Evolutionary conservation across 2,113 vertebrate genomes (phyloP).

Genomic region (Tympanuchus pallidicinctus): DNA sequence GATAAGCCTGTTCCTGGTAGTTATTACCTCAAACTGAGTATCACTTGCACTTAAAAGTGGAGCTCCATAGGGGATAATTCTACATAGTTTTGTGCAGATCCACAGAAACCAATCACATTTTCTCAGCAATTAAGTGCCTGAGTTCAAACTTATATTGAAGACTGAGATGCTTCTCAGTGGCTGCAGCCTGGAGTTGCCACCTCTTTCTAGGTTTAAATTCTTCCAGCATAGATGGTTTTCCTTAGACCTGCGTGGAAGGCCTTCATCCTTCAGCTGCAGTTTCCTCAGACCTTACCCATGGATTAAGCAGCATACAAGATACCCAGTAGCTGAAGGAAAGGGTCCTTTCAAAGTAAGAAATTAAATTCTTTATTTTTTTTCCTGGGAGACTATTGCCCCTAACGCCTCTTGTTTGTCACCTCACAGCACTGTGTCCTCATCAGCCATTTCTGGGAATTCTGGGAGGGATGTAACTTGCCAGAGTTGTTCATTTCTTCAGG

Average conservation of each 20-base stretch:
- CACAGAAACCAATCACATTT: background rate
- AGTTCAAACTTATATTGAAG: background rate
- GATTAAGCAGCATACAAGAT: background rate
- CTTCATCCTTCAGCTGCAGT: background rate
- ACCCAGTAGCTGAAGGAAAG: background rate
- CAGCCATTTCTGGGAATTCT: background rate
- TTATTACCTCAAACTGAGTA: background rate
- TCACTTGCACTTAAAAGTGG: background rate
- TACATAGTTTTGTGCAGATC: background rate
- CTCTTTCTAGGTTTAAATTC: background rate
- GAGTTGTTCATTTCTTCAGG: background rate
- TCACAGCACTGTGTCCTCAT: background rate
- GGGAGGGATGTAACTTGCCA: background rate
- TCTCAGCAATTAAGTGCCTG: rapidly evolving
- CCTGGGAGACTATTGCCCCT: background rate
- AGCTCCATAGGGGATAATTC: background rate
- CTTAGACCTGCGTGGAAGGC: background rate
- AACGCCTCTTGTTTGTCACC: background rate
- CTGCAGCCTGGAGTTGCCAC: background rate
- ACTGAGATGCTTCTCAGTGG: background rate
- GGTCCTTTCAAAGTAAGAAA: background rate
- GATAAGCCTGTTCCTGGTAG: background rate
- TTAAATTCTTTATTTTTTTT: background rate
- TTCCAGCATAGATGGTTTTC: background rate
- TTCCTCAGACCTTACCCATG: background rate